Conservation (phyloP, 2,797 vertebrate species). For the Argentina silus region DNA sequence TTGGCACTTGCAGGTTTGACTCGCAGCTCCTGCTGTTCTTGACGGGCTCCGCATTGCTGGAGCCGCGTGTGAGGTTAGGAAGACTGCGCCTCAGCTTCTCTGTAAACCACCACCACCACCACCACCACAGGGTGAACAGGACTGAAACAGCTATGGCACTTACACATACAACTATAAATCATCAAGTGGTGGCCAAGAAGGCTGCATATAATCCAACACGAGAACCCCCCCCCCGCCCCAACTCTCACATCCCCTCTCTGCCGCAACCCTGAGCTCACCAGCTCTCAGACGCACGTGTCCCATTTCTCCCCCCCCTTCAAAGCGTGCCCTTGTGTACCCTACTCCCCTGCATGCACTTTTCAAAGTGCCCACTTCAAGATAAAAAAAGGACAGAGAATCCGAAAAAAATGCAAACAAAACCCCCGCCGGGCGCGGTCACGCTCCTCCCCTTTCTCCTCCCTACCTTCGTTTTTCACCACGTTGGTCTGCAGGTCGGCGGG, state of each 20-base stretch:
- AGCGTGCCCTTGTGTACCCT: no score
- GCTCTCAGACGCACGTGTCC: no score
- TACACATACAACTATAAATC: no score
- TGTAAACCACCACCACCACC: slow-evolving; percentile 51
- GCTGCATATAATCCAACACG: no score
- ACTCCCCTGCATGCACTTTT: background rate
- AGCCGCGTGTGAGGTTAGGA: slow-evolving; percentile 90
- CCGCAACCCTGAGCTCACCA: background rate
- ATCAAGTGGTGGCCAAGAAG: no score
- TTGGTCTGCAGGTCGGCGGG: slow-evolving; percentile 89
- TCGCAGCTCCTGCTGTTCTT: slow-evolving; percentile 97
- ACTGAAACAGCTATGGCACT: background rate
- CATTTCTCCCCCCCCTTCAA: background rate
- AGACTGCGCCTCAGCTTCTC: slow-evolving; percentile 98
- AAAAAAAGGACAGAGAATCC: no score
- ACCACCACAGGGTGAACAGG: background rate
- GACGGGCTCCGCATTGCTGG: slow-evolving; percentile 84
- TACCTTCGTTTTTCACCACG: slow-evolving; percentile 96
- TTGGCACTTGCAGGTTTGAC: slow-evolving; percentile 97
- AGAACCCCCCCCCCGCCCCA: no score
- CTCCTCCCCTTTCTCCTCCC: background rate
- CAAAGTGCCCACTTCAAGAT: no score
- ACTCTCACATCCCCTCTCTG: no score
- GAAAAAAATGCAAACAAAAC: no score
- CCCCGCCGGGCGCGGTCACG: background rate